phyloP scores from a whole-genome alignment of 2,888 invertebrate species.

The Lepidochrysops patricia region DNA sequence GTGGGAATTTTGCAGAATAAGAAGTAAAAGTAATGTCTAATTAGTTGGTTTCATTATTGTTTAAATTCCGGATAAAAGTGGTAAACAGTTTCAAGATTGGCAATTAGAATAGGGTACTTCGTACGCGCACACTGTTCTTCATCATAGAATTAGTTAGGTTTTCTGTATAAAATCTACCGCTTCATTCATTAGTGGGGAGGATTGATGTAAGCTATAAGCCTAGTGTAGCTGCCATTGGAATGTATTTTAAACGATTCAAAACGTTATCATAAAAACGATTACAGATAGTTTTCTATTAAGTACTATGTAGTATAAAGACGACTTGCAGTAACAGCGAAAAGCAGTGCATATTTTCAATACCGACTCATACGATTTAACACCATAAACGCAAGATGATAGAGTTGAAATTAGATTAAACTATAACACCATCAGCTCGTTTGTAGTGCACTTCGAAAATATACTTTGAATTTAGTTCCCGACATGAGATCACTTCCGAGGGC shows the following conservation, averaged over 20 bases:
- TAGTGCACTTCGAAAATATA: constrained; percentile 9
- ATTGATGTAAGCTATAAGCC: too few relatives aligned
- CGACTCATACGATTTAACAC: background rate
- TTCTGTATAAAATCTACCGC: too few relatives aligned
- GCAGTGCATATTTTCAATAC: background rate
- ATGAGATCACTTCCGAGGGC: constrained; percentile 2
- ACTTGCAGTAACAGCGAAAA: constrained; percentile 4
- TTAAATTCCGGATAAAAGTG: too few relatives aligned
- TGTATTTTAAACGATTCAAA: background rate
- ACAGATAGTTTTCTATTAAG: constrained; percentile 2
- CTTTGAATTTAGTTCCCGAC: constrained; percentile 10
- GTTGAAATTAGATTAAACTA: background rate
- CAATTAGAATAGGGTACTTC: too few relatives aligned
- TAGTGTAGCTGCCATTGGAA: too few relatives aligned
- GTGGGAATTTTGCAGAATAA: too few relatives aligned
- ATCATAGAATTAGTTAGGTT: too few relatives aligned
- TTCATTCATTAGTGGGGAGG: too few relatives aligned
- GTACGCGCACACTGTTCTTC: too few relatives aligned
- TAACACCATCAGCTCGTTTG: background rate
- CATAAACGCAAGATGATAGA: background rate
- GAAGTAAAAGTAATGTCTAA: too few relatives aligned
- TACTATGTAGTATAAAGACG: constrained; percentile 4
- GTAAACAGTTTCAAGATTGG: too few relatives aligned
- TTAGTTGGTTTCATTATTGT: too few relatives aligned
- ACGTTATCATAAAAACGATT: background rate